These are phyloP conservation scores for Cyprinodon brontotheroides DNA, from an alignment of 2,113 vertebrate genomes.

Conservation along the genomic window DNA sequence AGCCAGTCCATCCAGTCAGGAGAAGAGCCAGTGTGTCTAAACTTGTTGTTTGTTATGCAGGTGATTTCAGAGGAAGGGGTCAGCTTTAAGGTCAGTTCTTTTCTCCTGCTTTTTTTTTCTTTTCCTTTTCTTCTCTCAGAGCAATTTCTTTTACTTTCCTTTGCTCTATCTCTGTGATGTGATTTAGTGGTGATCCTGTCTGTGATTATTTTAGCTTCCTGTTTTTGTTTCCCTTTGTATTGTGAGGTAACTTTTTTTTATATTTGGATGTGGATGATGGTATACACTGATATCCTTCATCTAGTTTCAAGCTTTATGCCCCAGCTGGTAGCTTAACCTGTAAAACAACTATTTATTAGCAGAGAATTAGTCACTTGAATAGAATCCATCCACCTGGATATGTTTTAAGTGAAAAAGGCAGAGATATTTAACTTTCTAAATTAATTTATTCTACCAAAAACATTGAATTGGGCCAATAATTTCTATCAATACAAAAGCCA, in stretches of 20 bases:
- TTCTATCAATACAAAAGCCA: background rate
- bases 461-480: background rate
- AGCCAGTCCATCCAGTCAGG: slow-evolving; percentile 61
- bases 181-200: slow-evolving; percentile 69
- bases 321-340: slow-evolving; percentile 21
- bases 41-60: slow-evolving; percentile 85
- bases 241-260: slow-evolving; percentile 29
- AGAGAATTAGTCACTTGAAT: background rate
- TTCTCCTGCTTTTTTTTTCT: slow-evolving; percentile 57
- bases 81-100: slow-evolving; percentile 86
- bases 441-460: background rate
- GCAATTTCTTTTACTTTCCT: slow-evolving; percentile 19
- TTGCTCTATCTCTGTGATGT: slow-evolving; percentile 60
- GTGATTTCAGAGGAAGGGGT: slow-evolving; percentile 87
- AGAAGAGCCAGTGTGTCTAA: slow-evolving; percentile 73
- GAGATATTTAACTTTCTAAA: background rate
- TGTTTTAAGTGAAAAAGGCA: background rate
- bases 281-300: background rate
- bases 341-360: background rate
- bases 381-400: background rate
- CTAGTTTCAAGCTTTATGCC: background rate
- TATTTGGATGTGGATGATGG: slow-evolving; percentile 12
- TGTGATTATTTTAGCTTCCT: slow-evolving; percentile 67
- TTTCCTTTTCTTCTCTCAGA: slow-evolving; percentile 21
- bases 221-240: slow-evolving; percentile 43